A percentile compares a stretch with the other conserved stretches of the same genome.
Conservation (phyloP, 1,140 invertebrate species). For the Diabrotica virgifera region DNA sequence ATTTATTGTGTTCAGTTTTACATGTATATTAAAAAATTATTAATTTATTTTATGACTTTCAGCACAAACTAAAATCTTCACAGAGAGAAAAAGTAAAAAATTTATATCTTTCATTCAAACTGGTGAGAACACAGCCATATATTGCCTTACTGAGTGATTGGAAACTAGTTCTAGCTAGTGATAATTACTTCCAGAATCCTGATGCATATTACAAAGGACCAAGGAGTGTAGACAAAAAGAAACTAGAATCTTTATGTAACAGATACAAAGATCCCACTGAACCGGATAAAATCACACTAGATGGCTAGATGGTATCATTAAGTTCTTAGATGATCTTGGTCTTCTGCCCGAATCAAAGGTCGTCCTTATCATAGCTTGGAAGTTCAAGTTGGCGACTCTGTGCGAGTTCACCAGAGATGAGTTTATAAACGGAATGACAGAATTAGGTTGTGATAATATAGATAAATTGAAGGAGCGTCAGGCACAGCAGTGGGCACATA, state of each 20-base stretch:
- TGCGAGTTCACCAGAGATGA: constrained; percentile 97
- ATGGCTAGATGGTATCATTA: constrained; percentile 95
- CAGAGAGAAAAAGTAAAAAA: constrained; percentile 96
- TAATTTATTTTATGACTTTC: constrained; percentile 43
- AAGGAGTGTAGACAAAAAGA: constrained; percentile 82
- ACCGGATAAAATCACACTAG: constrained; percentile 89
- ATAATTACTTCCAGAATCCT: constrained; percentile 97
- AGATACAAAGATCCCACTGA: constrained; percentile 88
- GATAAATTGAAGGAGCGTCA: constrained; percentile 89
- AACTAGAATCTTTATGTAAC: constrained; percentile 83
- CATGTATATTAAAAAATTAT: too few relatives aligned
- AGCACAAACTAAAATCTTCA: constrained; percentile 96
- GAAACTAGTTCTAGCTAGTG: constrained; percentile 95
- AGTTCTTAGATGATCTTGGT: constrained; percentile 89
- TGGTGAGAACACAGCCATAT: constrained; percentile 92
- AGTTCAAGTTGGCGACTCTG: constrained; percentile 93
- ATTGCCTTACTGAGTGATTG: constrained; percentile 91
- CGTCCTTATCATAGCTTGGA: constrained; percentile 97
- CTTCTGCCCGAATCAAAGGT: constrained; percentile 89
- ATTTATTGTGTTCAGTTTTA: too few relatives aligned
- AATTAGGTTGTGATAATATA: constrained; percentile 87
- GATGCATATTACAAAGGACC: constrained; percentile 85
- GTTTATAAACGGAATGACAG: constrained; percentile 89
- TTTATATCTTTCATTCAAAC: constrained; percentile 96
- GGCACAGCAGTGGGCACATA: too few relatives aligned